Conservation (phyloP, 2,797 vertebrate species). For the Sebastes hopkinsi region DNA sequence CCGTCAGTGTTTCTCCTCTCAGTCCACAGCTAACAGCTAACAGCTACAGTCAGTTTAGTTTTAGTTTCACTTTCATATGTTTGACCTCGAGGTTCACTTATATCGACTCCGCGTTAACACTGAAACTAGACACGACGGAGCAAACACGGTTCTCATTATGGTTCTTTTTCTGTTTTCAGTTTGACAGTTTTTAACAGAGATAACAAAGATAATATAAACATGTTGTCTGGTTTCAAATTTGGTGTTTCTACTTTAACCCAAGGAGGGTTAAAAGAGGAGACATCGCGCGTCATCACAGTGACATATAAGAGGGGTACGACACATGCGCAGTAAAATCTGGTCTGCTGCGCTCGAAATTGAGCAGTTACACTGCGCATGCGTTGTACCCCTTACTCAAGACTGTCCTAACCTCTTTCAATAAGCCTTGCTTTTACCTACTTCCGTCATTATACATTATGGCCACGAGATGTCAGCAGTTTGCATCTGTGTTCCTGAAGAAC, state of each 20-base stretch:
- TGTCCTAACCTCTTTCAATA: too few species aligned
- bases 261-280: too few species aligned
- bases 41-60: not conserved
- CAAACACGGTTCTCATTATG: accelerated
- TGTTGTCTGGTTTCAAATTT: too few species aligned
- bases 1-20: not conserved
- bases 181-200: not conserved
- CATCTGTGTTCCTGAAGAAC: not conserved
- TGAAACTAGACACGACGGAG: not conserved
- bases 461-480: constrained; percentile 33
- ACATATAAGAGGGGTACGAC: accelerated
- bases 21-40: not conserved
- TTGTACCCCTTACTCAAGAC: accelerated
- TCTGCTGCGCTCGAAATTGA: too few species aligned
- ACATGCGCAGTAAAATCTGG: too few species aligned
- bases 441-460: not conserved
- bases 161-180: accelerated
- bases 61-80: constrained; percentile 53
- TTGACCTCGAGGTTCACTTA: accelerated
- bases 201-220: too few species aligned
- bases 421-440: too few species aligned
- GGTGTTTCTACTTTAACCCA: not conserved
- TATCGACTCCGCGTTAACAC: accelerated
- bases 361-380: too few species aligned
- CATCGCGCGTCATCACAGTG: too few species aligned